These are phyloP conservation scores for Heliothis subflexa DNA, from an alignment of 1,140 invertebrate genomes.

Conservation along the genomic window DNA sequence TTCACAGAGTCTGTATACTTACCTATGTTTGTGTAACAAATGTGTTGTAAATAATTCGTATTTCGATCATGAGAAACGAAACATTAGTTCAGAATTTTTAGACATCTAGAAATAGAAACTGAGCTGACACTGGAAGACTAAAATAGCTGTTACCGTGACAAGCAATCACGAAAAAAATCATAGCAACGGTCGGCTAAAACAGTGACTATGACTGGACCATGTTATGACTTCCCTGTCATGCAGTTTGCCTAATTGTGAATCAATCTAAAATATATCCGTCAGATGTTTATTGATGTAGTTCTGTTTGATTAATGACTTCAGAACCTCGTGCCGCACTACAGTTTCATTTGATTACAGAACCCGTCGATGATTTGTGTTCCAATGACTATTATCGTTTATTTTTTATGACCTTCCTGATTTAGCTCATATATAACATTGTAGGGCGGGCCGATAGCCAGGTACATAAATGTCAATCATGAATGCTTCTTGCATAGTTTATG, in stretches of 20 bases:
- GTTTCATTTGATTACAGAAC: slow-evolving; percentile 36
- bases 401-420: slow-evolving; percentile 36
- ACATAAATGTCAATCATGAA: not conserved
- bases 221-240: slow-evolving; percentile 30
- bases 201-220: slow-evolving; percentile 20
- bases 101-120: slow-evolving; percentile 13
- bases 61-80: not conserved
- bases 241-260: slow-evolving; percentile 36
- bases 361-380: slow-evolving; percentile 33
- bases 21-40: not conserved
- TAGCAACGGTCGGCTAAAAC: slow-evolving; percentile 1
- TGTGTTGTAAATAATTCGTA: not conserved
- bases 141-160: slow-evolving; percentile 30
- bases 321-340: not conserved
- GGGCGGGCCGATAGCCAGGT: not conserved
- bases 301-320: slow-evolving; percentile 41
- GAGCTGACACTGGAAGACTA: slow-evolving; percentile 27
- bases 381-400: slow-evolving; percentile 39
- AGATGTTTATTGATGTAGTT: slow-evolving; percentile 44
- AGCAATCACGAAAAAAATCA: slow-evolving; percentile 24
- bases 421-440: not conserved
- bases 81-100: slow-evolving; percentile 9
- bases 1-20: no score
- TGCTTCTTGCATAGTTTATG: not conserved
- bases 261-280: slow-evolving; percentile 38